phyloP scores from a whole-genome alignment of 2,888 invertebrate genomes.

The Nudaria mundana region DNA sequence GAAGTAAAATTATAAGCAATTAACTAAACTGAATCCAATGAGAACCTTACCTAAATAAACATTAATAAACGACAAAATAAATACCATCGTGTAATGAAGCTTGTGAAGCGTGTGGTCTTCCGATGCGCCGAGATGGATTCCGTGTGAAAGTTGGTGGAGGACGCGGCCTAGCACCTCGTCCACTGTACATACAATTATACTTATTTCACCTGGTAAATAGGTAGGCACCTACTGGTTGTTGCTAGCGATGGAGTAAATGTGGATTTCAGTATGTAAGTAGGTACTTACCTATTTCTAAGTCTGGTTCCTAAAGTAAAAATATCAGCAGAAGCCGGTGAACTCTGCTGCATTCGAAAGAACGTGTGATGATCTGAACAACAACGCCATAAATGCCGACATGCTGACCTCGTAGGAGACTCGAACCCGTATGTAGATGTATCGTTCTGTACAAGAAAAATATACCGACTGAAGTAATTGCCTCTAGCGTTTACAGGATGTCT shows the following conservation, averaged over 20 bases:
- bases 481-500: too few species aligned
- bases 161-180: conserved; percentile 79
- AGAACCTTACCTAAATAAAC: too few species aligned
- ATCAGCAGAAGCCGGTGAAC: conserved; percentile 87
- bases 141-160: conserved; percentile 89
- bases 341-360: conserved; percentile 93
- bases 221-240: too few species aligned
- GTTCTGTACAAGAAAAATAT: conserved; percentile 85
- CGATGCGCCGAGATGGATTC: conserved; percentile 88
- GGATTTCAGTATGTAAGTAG: too few species aligned
- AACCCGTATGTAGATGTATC: conserved; percentile 98
- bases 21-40: too few species aligned
- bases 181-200: conserved; percentile 57
- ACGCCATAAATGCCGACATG: conserved; percentile 97
- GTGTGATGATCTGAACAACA: conserved; percentile 98
- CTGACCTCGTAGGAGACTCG: conserved; percentile 94
- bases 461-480: too few species aligned
- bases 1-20: conserved; percentile 32
- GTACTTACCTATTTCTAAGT: conserved; percentile 90
- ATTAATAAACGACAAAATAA: conserved; percentile 1
- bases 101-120: conserved; percentile 78
- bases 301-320: conserved; percentile 90
- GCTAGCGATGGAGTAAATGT: too few species aligned
- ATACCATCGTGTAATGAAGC: conserved; percentile 69
- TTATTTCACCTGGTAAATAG: too few species aligned